Base-by-base conservation (phyloP, 92 coral and sea anemone genomes). In the Parazoanthus atlanticus region DNA sequence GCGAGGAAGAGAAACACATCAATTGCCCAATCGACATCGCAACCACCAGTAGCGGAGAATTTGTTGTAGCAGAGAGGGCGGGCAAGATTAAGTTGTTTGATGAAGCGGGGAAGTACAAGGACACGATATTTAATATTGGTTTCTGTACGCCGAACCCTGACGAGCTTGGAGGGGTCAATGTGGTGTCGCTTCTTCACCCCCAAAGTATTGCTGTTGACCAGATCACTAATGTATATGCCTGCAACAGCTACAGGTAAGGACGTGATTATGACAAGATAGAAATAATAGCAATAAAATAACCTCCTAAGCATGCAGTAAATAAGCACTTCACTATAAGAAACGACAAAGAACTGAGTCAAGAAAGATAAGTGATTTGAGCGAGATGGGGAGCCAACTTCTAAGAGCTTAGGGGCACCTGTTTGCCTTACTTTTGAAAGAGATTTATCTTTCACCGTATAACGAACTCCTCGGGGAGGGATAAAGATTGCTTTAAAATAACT, bases 141-240 rank as follows among this genome's bases (percentile, higher is more conserved):
- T 91, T 91, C 28, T 54, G 88, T 29, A 89, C 82, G 13, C 65
- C 90, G 26, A 84, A 61, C 73, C 46, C 92, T 29, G 91, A 88
- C 29, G 95, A 93, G 79, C 82, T 85, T 12, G 77, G 86, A 6
- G 94, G 89, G 11, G 74, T 88, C 11, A 80, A 82, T 36, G 66
- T 85, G 10, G 86, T 88, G 25, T 90, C 86, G 71, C 77, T 93
- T 8, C 91, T 93, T 10, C 93, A 88, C 19, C 95, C 95, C 8
- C 95, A 93, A 43, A 88, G 91, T 36, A 75, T 93, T 19, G 94
- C 89, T 66, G 88, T 91, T 19, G 95, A 91, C 76, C 80, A 79
- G 38, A 54, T 13, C 70, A 93, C 88, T 82, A 85, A 81, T 52
- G 83, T 93, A 15, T 93, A 93, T 33, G 78, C 92, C 31, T 84